Conservation (phyloP, 1,140 invertebrate genomes). For the Neelides sp. region DNA sequence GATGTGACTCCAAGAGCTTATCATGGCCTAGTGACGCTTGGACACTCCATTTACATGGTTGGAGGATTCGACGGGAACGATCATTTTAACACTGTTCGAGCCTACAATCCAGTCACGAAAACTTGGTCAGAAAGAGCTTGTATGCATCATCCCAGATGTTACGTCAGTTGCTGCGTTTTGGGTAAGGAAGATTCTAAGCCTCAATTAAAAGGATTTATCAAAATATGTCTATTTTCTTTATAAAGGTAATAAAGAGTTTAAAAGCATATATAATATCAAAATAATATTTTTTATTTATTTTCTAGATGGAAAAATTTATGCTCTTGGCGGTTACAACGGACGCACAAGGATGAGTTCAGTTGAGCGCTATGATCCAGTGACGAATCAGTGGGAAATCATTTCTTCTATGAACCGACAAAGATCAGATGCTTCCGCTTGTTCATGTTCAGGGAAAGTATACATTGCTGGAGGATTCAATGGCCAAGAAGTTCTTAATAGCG, state of each 20-base stretch:
- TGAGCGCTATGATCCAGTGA: constrained; percentile 36
- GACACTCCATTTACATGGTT: constrained; percentile 59
- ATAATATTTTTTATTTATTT: constrained; percentile 11
- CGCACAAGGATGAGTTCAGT: constrained; percentile 38
- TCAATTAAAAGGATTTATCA: neutral
- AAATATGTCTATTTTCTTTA: neutral
- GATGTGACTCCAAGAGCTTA: constrained; percentile 55
- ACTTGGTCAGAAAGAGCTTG: constrained; percentile 54
- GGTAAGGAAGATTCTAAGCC: constrained; percentile 39
- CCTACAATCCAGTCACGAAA: constrained; percentile 49
- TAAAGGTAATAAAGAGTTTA: neutral
- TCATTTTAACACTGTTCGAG: constrained; percentile 54
- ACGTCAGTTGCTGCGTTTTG: constrained; percentile 58
- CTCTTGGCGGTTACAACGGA: constrained; percentile 44
- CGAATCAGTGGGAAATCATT: constrained; percentile 41
- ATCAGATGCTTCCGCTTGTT: constrained; percentile 33
- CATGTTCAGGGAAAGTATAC: constrained; percentile 37
- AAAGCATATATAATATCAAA: no score
- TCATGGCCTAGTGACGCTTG: constrained; percentile 54
- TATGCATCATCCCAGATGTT: constrained; percentile 57
- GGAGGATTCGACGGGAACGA: constrained; percentile 61
- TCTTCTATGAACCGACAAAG: constrained; percentile 34
- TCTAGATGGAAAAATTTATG: constrained; percentile 37
- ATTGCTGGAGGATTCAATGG: constrained; percentile 66
- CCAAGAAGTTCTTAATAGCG: constrained; percentile 48